phyloP scores from a whole-genome alignment of 2,797 vertebrate genomes.

The Gambelia wislizenii region DNA sequence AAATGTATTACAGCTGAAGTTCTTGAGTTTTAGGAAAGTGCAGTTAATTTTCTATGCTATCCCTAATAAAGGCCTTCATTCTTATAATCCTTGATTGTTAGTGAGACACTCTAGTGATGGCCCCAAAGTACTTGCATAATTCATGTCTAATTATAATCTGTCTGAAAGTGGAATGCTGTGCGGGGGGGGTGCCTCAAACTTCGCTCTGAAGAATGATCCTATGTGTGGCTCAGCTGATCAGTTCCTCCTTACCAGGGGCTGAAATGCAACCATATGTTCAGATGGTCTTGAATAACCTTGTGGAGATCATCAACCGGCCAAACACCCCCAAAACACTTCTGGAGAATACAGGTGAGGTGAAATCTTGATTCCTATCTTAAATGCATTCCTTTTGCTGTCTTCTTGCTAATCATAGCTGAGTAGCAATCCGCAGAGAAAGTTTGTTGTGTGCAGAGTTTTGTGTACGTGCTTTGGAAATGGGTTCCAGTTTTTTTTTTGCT shows the following conservation, averaged over 20 bases:
- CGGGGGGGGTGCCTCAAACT: no score
- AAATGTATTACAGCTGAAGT: background rate
- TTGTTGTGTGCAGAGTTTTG: background rate
- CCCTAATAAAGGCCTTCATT: background rate
- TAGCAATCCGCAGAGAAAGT: background rate
- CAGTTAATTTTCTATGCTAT: background rate
- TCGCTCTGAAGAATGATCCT: no score
- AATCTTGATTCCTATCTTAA: background rate
- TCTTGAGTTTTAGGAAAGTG: background rate
- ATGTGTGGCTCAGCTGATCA: background rate
- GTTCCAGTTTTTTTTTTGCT: background rate
- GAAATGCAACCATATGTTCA: constrained; percentile 96
- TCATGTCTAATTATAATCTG: background rate
- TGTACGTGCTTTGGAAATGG: background rate
- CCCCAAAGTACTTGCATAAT: background rate
- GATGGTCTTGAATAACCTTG: constrained; percentile 92
- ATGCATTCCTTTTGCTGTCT: background rate
- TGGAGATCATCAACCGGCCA: constrained; percentile 95
- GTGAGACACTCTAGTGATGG: background rate
- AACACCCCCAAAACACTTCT: constrained; percentile 95
- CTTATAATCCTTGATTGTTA: background rate
- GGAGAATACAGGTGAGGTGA: constrained; percentile 89
- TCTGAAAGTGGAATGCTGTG: background rate
- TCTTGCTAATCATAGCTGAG: background rate
- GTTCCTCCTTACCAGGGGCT: constrained; percentile 78